Percentiles rank a stretch among this genome's conserved stretches.
Conservation (phyloP, 2,888 invertebrate species). For the Synanthedon vespiformis region DNA sequence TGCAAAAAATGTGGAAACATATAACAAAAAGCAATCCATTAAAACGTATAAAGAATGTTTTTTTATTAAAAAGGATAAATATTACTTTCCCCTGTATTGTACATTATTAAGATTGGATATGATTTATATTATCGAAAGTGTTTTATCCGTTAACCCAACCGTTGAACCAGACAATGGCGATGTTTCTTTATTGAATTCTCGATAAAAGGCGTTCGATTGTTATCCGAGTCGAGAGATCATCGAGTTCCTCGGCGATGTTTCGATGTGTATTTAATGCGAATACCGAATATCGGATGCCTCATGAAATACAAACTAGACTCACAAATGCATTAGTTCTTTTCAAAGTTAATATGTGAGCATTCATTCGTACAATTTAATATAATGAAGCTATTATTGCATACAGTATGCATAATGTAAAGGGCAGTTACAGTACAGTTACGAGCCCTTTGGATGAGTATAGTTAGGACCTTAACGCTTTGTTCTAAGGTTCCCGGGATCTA, state of each 20-base stretch:
- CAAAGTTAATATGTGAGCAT: too few species aligned
- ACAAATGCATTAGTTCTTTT: not conserved
- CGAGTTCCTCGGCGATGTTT: not conserved
- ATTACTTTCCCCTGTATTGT: not conserved
- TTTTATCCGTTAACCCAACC: not conserved
- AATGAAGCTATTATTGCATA: too few species aligned
- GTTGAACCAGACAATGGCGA: not conserved
- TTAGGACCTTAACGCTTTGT: too few species aligned
- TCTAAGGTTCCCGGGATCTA: too few species aligned
- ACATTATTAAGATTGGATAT: not conserved
- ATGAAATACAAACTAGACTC: not conserved
- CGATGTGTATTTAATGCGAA: not conserved
- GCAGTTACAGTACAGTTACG: too few species aligned
- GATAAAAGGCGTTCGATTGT: not conserved
- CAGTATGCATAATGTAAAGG: too few species aligned
- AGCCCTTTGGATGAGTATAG: too few species aligned
- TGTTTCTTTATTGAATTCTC: not conserved
- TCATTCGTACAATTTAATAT: too few species aligned
- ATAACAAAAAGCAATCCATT: too few species aligned
- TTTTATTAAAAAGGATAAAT: not conserved
- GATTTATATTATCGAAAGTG: not conserved
- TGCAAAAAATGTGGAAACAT: too few species aligned
- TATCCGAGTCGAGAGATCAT: not conserved
- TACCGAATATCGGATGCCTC: not conserved
- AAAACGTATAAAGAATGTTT: too few species aligned